Evolutionary conservation across 2,113 vertebrate genomes (phyloP), one percentile per base, ranked within the genome.

Genomic region (Poecile atricapillus): DNA sequence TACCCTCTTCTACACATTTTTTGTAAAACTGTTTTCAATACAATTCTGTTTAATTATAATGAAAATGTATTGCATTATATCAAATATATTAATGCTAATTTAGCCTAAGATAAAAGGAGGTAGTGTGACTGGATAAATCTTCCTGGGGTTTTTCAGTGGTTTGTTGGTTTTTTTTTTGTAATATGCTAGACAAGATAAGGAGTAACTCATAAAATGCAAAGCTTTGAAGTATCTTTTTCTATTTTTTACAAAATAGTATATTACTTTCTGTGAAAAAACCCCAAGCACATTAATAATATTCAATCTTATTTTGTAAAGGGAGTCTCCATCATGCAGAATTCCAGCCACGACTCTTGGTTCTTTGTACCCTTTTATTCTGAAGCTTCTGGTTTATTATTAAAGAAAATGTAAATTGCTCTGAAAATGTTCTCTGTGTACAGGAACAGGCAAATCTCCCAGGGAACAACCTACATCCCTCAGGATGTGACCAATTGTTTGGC

Each of bases 401-500:
- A 90, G 80, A 71, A 97, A 93, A 96, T 95, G 89, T 85, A 96
- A 96, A 97, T 95, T 77, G 44, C 84, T 90, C 78, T 68, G 68
- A 79, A 94, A 91, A 46, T n/a, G 35, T 74, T 95, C 77, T 85
- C 83, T 91, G 35, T 35, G 63, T 77, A 89, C 27, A 75, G 65
- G 79, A 96, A 64, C 28, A 90, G 37, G n/a, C 62, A 96, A 93
- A 90, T 85, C 94, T 97, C 89, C 37, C 74, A 80, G 79, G 95
- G 91, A 96, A 87, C 71, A 96, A 88, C 92, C 85, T 96, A 75
- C 63, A 89, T 96, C 92, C 92, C 83, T 93, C 93, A 95, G 91
- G 92, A 95, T 96, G 95, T 92, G 94, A 96, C 95, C 96, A 87
- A 92, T 95, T 86, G 44, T 84, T 96, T 94, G 63, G 39, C 37